Base-by-base conservation (phyloP, 1,140 invertebrate species). In the Cotesia glomerata region DNA sequence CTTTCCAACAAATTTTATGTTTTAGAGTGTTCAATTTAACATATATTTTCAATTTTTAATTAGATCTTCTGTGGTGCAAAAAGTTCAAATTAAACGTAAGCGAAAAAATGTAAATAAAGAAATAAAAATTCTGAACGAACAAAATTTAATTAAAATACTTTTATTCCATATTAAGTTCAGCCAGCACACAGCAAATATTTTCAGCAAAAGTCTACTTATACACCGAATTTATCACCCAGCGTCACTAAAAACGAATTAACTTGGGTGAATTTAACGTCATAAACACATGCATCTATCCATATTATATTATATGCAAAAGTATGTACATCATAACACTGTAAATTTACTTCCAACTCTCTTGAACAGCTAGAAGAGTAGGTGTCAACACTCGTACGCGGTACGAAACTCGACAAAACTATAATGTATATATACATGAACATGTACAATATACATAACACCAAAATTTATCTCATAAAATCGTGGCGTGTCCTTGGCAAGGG, bases 321-420 rank as follows among this genome's bases (percentile, higher is more conserved):
- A 26, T 58, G 16, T 45, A 11, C 11, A 61, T 26, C 14, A 65
- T 51, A n/a, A 45, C 16, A 16, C 13, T 49, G 16, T 14, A 65
- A 51, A 58, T 58, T 58, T 26, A 65, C 63, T 51, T 45, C 36
- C 63, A 45, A 45, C 63, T 13, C 59, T 32, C 35, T 32, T 61
- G 59, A 45, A 45, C 59, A 32, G 59, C 34, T n/a, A 59, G 2
- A 54, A 54, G 52, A 54, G 52, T 34, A 18, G 32, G 35, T 62
- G 32, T 62, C 59, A 62, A 62, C 59, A 62, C 14, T 62, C 32
- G 14, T 62, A 62, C 59, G 11, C 11, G 7, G 7, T 11, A 11
- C 39, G 8, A 45, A 45, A 45, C 34, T 62, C 32, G 26, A 35
- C 59, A 62, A 35, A 36, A 39, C 59, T 39, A 34, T 26, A 26